Base-by-base conservation (phyloP, 2,113 vertebrate species). In the Elanoides forficatus region DNA sequence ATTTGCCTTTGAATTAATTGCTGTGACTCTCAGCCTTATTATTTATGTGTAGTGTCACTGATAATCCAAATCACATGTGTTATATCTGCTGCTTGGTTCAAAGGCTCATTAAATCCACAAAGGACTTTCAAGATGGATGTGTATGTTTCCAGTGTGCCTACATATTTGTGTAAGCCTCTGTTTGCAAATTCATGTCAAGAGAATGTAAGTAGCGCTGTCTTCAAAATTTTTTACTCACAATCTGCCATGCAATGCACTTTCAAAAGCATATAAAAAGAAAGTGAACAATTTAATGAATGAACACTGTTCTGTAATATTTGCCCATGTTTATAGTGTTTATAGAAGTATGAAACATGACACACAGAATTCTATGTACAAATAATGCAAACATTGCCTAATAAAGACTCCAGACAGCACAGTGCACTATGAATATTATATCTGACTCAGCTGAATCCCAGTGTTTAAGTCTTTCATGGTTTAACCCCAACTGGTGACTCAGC, bases 341-440 rank as follows among this genome's bases (percentile, higher is more conserved):
- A 30, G 47, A 76, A 66, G 2, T 18, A 4, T 26, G 13, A 71
- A 56, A 56, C 1, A 11, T 0, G 3, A 70, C 53, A 22, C 16
- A 70, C 8, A 52, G 25, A 48, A 55, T 62, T 84, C 86, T 63
- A 32, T 32, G 5, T 63, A 78, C 15, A 83, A 71, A 52, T 50
- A 22, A 36, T 17, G 43, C 30, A 87, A 93, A 60, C 17, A 23
- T 48, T 90, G 9, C 15, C 10, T 56, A 45, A 29, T 60, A 53
- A 10, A 86, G 43, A 60, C 58, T 45, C 20, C 30, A 36, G 50
- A 52, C 9, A 65, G 29, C 25, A 89, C 42, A 83, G 34, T 0
- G 2, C 13, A 73, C 13, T 48, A 53, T 17, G 20, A 58, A 30
- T 56, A 42, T 60, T 58, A 7, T 60, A 48, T 63, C 47, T 70